A percentile compares a stretch with the other conserved stretches of the same genome.
Conservation (phyloP, 2,113 vertebrate species). For the Chauna torquata region DNA sequence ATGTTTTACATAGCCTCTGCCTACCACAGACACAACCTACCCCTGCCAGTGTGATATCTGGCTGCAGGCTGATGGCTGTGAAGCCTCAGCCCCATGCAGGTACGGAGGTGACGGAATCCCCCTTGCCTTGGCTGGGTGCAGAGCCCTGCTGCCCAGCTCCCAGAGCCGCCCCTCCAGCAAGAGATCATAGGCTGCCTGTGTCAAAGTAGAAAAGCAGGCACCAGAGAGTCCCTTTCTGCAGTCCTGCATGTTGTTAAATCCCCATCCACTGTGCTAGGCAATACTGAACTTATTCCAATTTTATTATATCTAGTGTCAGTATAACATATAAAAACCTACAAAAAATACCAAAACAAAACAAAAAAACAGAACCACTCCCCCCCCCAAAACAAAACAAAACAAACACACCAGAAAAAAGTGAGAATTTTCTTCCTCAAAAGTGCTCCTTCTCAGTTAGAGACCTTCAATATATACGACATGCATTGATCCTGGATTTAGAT, state of each 20-base stretch:
- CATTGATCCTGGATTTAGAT: neutral
- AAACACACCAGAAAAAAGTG: neutral
- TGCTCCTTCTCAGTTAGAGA: neutral
- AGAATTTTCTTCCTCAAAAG: neutral
- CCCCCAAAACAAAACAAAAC: neutral
- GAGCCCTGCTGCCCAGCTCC: no score
- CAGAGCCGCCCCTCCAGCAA: accelerated
- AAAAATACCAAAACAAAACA: neutral
- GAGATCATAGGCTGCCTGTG: accelerated
- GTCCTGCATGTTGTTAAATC: neutral
- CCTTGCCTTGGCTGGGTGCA: no score
- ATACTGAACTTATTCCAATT: neutral
- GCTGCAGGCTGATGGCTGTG: neutral
- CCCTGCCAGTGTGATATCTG: neutral
- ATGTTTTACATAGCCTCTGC: neutral
- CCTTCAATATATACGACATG: neutral
- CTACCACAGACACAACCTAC: neutral
- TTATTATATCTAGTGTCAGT: no score
- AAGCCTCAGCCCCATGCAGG: accelerated
- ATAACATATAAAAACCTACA: neutral
- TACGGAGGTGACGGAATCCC: neutral
- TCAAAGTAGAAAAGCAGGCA: neutral
- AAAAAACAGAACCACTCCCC: neutral
- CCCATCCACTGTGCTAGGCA: neutral
- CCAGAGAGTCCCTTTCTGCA: no score